Evolutionary conservation across 64 coral and sea anemone genomes (phyloP), one percentile per base, ranked within the genome.

Genomic region (Porites australiensis): DNA sequence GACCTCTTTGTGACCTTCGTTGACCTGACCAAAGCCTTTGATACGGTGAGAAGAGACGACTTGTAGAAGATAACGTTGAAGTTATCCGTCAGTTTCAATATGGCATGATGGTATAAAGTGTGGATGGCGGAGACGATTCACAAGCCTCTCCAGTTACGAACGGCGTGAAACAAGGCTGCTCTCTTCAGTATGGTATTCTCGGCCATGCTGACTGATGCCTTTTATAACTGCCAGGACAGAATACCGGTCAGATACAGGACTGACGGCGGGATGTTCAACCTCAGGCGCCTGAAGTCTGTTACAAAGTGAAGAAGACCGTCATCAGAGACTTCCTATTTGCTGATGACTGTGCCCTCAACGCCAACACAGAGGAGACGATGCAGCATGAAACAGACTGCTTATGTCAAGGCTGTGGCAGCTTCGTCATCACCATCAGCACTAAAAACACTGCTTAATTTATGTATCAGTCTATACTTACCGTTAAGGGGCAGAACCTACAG

Each of bases 371-470:
- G n/a, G n/a, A n/a, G n/a, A n/a, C n/a, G n/a, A n/a, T n/a, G n/a
- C n/a, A n/a, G 74, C 54, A 19, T 59, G 71, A 7, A 48, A 55
- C 71, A 8, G 37, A 88, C 86, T 75, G 58, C 8, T 88, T 88
- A 46, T 73, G 68, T 48, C 9, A 5, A 13, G 86, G 49, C 12
- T 75, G 50, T 37, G 86, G 74, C 19, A 75, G 54, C 68, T 89
- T 89, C 57, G 73, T 72, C 20, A 72, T 89, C 45, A 70, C 87
- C 72, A 89, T 89, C 55, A 89, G 87, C 58, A 89, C 87, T 58
- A 89, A 89, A 44, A 89, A n/a, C n/a, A n/a, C n/a, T n/a, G n/a
- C n/a, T n/a, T n/a, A 54, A 89, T 58, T 64, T 58, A 89, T 77
- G 87, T 89, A 7, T 47, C 87, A 89, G 45, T 73, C 74, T 5